A percentile compares a stretch with the other conserved stretches of the same genome.
phyloP scores from a whole-genome alignment of 1,140 invertebrate genomes.

The Drosophila grimshawi region DNA sequence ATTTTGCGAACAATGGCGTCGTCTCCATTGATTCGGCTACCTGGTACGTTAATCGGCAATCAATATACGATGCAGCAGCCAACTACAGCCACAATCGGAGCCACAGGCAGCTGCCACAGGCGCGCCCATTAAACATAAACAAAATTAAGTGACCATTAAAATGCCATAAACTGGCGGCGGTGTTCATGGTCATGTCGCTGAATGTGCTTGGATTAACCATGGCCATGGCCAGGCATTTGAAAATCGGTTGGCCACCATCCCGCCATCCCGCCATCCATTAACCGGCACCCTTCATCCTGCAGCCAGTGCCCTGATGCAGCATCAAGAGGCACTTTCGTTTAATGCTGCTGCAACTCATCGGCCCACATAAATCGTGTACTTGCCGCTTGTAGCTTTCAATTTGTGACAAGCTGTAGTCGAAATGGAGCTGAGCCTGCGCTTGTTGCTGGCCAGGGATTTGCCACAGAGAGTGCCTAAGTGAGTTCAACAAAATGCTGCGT shows the following conservation, averaged over 20 bases:
- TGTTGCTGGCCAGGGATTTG: constrained; percentile 21
- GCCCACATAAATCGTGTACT: constrained; percentile 82
- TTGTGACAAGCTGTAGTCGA: constrained; percentile 64
- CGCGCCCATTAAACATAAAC: constrained; percentile 84
- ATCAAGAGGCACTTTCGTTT: constrained; percentile 45
- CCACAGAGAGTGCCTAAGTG: constrained; percentile 7
- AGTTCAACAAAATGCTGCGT: constrained; percentile 64
- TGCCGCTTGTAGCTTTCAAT: constrained; percentile 82
- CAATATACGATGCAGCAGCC: constrained; percentile 56
- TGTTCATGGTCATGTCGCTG: constrained; percentile 71
- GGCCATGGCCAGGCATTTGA: constrained; percentile 27
- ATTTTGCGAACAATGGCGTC: constrained; percentile 71
- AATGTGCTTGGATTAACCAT: constrained; percentile 51
- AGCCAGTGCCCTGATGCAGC: constrained; percentile 10
- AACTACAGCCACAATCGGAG: constrained; percentile 6
- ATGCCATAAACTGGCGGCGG: constrained; percentile 83
- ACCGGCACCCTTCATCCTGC: not conserved
- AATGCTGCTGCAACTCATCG: constrained; percentile 42
- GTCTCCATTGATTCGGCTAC: constrained; percentile 50
- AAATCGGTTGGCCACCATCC: constrained; percentile 21
- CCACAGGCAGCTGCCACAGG: constrained; percentile 64
- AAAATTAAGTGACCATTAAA: constrained; percentile 85
- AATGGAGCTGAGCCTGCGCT: constrained; percentile 28
- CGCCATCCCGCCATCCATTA: not conserved
- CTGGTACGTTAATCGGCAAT: constrained; percentile 76